phyloP scores from a whole-genome alignment of 2,113 vertebrate species.

The human (Homo sapiens) region DNA sequence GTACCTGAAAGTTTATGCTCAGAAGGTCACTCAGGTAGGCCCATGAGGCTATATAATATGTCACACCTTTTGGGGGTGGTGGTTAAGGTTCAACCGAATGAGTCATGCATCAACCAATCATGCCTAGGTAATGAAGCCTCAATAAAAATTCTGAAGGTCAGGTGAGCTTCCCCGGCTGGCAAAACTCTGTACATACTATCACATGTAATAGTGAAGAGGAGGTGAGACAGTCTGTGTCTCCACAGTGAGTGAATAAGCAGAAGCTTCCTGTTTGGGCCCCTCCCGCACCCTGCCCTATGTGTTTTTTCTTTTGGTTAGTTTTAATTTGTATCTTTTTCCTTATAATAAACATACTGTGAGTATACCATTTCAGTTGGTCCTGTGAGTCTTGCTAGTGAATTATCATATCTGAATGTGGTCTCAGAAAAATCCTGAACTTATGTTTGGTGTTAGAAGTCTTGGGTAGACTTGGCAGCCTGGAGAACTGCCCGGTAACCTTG shows the following conservation, averaged over 20 bases:
- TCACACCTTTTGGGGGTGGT: background rate
- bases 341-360: background rate
- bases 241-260: background rate
- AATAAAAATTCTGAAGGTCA: background rate
- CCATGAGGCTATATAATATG: background rate
- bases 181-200: background rate
- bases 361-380: background rate
- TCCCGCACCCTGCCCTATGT: background rate
- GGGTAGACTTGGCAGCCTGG: background rate
- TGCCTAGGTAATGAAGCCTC: background rate
- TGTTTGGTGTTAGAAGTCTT: background rate
- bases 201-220: background rate
- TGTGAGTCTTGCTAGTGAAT: background rate
- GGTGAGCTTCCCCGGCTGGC: background rate
- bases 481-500: background rate
- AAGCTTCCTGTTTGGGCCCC: background rate
- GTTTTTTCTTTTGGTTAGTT: background rate
- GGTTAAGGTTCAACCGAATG: background rate
- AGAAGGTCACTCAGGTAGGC: background rate
- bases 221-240: background rate
- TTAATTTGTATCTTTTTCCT: background rate
- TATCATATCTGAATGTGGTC: background rate
- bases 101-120: background rate
- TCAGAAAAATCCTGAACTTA: background rate
- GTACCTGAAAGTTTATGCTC: background rate